phyloP scores from a whole-genome alignment of 2,888 invertebrate genomes.

The Acronicta aceris region DNA sequence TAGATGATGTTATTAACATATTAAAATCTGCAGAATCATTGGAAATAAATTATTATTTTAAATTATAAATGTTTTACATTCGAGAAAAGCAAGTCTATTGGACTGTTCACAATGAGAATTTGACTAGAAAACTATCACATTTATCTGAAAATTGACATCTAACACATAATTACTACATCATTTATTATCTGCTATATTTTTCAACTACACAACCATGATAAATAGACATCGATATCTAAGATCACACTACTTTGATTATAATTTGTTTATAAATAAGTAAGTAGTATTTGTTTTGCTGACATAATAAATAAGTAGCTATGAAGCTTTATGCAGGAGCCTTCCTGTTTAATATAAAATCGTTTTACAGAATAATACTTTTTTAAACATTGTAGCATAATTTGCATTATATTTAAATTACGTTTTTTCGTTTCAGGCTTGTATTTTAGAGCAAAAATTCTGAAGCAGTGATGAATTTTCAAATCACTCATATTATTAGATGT shows the following conservation, averaged over 20 bases:
- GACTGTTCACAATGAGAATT: not conserved
- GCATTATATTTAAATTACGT: too few relatives aligned
- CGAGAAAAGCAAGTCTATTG: not conserved
- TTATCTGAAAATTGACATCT: slow-evolving; percentile 48
- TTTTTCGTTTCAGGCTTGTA: too few relatives aligned
- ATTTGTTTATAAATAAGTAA: slow-evolving; percentile 2
- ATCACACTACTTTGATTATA: slow-evolving; percentile 52
- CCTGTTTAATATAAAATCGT: too few relatives aligned
- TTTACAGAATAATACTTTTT: too few relatives aligned
- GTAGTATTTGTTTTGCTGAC: too few relatives aligned
- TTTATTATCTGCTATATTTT: slow-evolving; percentile 37
- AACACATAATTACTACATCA: slow-evolving; percentile 35
- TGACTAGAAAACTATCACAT: slow-evolving; percentile 53
- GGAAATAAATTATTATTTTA: not conserved
- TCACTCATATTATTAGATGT: too few relatives aligned
- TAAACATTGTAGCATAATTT: too few relatives aligned
- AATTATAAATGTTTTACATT: too few relatives aligned
- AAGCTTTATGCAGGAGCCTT: slow-evolving; percentile 2
- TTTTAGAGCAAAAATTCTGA: too few relatives aligned
- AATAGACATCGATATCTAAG: slow-evolving; percentile 68
- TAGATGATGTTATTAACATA: not conserved
- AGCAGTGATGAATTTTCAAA: too few relatives aligned
- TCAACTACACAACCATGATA: slow-evolving; percentile 66
- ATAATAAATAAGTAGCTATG: too few relatives aligned
- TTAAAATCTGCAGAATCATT: too few relatives aligned